A percentile compares a stretch with the other conserved stretches of the same genome.
phyloP scores from a whole-genome alignment of 1,140 invertebrate species.

The Aphelenchoides avenae region DNA sequence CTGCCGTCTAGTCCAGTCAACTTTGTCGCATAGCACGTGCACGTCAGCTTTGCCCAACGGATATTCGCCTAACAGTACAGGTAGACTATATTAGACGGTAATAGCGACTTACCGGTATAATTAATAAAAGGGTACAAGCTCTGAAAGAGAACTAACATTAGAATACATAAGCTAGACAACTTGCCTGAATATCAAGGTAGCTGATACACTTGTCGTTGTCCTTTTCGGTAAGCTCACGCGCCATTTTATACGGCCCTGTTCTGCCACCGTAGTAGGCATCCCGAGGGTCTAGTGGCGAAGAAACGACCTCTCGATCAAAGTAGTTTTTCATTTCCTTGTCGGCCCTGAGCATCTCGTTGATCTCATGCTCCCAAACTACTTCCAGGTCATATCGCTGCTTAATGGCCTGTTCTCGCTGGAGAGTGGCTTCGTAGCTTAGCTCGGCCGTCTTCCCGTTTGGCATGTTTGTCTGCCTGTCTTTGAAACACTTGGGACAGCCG shows the following conservation, averaged over 20 bases:
- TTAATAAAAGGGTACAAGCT: too few relatives aligned
- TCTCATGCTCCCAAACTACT: constrained; percentile 8
- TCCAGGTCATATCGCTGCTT: background rate
- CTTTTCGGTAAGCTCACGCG: too few relatives aligned
- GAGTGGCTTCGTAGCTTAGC: background rate
- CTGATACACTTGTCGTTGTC: too few relatives aligned
- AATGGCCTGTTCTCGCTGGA: background rate
- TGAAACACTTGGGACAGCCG: background rate
- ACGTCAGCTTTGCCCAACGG: too few relatives aligned
- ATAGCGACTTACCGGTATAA: too few relatives aligned
- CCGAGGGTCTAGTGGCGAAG: background rate
- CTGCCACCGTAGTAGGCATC: background rate
- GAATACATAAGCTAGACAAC: too few relatives aligned
- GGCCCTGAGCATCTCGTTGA: background rate
- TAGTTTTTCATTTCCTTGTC: background rate
- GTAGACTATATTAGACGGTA: too few relatives aligned
- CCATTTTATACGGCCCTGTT: constrained; percentile 3
- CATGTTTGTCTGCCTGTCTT: background rate
- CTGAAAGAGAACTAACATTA: too few relatives aligned
- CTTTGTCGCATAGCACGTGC: too few relatives aligned
- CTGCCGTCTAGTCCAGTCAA: too few relatives aligned
- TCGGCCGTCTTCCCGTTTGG: constrained; percentile 3
- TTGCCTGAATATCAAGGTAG: too few relatives aligned
- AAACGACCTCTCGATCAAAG: background rate
- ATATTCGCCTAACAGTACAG: too few relatives aligned